phyloP scores from a whole-genome alignment of 2,888 invertebrate genomes.

The Kuschelorhynchus macadamiae region DNA sequence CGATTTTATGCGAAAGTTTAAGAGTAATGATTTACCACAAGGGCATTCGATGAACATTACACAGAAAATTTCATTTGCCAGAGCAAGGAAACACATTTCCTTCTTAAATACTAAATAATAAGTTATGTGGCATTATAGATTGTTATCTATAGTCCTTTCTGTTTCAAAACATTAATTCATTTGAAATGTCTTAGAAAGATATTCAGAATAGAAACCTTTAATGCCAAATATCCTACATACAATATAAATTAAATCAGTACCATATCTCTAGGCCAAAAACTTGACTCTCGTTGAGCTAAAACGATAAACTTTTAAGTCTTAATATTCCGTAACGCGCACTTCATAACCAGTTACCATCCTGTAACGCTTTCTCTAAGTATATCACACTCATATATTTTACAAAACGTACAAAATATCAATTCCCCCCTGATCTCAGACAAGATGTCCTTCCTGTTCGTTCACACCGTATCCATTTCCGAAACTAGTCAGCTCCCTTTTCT shows the following conservation, averaged over 20 bases:
- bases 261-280: not conserved
- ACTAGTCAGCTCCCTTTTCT: conserved; percentile 67
- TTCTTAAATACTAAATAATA: conserved; percentile 3
- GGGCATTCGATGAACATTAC: too few species aligned
- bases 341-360: not conserved
- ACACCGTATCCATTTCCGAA: conserved; percentile 69
- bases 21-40: too few species aligned
- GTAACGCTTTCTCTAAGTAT: conserved; percentile 3
- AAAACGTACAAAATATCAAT: conserved; percentile 64
- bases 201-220: not conserved
- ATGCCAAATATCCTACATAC: not conserved
- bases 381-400: conserved; percentile 53
- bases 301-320: conserved; percentile 16
- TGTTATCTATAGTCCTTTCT: too few species aligned
- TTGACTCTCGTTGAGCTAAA: conserved; percentile 17
- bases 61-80: too few species aligned
- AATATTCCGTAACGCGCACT: not conserved
- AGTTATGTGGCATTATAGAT: not conserved
- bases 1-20: too few species aligned
- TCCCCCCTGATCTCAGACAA: conserved; percentile 68
- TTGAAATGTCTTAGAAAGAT: not conserved
- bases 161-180: not conserved
- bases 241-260: conserved; percentile 29
- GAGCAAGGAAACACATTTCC: not conserved
- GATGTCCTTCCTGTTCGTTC: conserved; percentile 69